Evolutionary conservation across 2,797 vertebrate genomes (phyloP).

Genomic region (Enteromius paludinosus): DNA sequence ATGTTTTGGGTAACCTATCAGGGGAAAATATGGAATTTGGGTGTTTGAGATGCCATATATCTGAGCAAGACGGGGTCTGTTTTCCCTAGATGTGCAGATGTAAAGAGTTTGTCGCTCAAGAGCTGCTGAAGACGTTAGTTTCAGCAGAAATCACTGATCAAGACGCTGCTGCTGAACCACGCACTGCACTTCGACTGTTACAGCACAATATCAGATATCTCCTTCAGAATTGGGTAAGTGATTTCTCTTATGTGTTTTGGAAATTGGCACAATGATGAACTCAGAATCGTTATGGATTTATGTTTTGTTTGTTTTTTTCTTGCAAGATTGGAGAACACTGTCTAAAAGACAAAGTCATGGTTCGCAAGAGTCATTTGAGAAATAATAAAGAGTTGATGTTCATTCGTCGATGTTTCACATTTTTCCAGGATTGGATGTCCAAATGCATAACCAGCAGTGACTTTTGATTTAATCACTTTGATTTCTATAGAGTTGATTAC

Average conservation of each 20-base stretch:
- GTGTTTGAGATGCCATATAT: neutral
- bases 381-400: slow-evolving; percentile 36
- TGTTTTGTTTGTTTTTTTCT: neutral
- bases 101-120: slow-evolving; percentile 30
- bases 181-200: slow-evolving; percentile 17
- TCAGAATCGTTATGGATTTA: neutral
- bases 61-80: slow-evolving; percentile 7
- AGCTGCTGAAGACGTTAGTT: slow-evolving; percentile 37
- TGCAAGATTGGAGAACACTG: slow-evolving; percentile 40
- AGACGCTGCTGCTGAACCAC: neutral
- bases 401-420: slow-evolving; percentile 33
- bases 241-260: neutral
- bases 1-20: neutral
- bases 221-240: slow-evolving; percentile 12
- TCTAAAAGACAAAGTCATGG: slow-evolving; percentile 43
- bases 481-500: neutral
- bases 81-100: slow-evolving; percentile 51
- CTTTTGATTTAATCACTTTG: slow-evolving; percentile 9
- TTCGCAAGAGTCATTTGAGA: slow-evolving; percentile 25
- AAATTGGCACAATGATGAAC: neutral
- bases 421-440: slow-evolving; percentile 51
- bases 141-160: slow-evolving; percentile 18
- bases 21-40: neutral
- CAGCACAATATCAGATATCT: slow-evolving; percentile 47
- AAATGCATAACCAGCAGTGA: slow-evolving; percentile 31